Base-by-base conservation (phyloP, 2,797 vertebrate genomes). In the Zalophus californianus region DNA sequence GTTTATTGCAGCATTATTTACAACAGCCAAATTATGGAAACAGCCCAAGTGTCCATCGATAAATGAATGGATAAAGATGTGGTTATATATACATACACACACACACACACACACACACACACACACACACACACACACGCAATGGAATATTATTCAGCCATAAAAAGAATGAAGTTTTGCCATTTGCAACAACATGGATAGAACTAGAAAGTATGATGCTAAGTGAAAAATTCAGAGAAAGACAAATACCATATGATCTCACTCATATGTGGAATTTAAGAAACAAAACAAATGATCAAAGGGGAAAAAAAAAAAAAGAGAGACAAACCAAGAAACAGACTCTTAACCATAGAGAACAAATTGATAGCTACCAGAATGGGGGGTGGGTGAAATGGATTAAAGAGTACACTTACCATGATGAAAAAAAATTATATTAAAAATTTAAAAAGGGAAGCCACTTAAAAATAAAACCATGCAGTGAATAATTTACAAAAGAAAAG, bases 401-500 rank as follows among this genome's bases (percentile, higher is more conserved):
- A 50, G 16, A 48, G 73, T 32, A 77, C 15, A 20, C 73, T 44
- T 27, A 29, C 27, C 27, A 50, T 50, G 73, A 77, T 29, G 7
- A 50, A 77, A 75, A 75, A 29, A 48, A 29, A 72, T 13, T 8
- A 15, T 15, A 27, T 27, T 32, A 48, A 48, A 77, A 10, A 18
- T 18, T 77, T 32, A 77, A 77, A 75, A 94, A 29, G 60, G 3
- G 3, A 92, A 95, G 12, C 0, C 38, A 64, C n/a, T 96, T 94
- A 83, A 93, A 92, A 96, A 89, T 32, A 77, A 95, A 91, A 94
- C 60, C 32, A 86, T 20, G 18, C 73, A 91, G 20, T 85, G 38
- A 90, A 58, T 92, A 96, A 75, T 92, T 82, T 82, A 91, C 70
- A 78, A 84, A 54, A 86, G n/a, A 96, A 86, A 77, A 48, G 6